These are phyloP conservation scores for Stegastes partitus DNA, from an alignment of 2,113 vertebrate genomes.

Conservation along the genomic window DNA sequence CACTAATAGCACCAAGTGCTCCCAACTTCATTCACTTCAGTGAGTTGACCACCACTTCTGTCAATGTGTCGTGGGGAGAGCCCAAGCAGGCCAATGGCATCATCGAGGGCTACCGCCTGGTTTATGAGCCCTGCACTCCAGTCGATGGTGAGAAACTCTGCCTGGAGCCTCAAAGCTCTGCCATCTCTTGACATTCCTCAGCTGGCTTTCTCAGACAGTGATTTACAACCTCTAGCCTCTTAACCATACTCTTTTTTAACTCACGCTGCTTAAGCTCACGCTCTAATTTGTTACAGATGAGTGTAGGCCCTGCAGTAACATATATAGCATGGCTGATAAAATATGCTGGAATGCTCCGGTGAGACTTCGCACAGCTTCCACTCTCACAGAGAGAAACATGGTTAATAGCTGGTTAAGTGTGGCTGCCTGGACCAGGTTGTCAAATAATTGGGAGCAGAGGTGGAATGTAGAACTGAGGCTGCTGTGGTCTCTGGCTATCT, in stretches of 20 bases:
- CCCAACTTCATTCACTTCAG: constrained; percentile 93
- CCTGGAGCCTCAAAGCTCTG: constrained; percentile 50
- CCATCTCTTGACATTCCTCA: constrained; percentile 61
- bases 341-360: constrained; percentile 49
- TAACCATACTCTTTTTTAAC: constrained; percentile 60
- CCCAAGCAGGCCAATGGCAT: constrained; percentile 93
- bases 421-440: constrained; percentile 69
- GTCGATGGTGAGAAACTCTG: constrained; percentile 92
- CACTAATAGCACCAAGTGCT: constrained; percentile 89
- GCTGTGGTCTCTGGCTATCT: constrained; percentile 58
- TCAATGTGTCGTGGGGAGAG: constrained; percentile 98
- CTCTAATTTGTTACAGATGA: constrained; percentile 77
- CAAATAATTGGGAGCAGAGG: constrained; percentile 80
- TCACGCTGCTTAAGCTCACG: constrained; percentile 60
- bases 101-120: constrained; percentile 94
- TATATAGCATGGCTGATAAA: constrained; percentile 62
- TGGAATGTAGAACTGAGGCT: constrained; percentile 61
- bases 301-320: constrained; percentile 57
- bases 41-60: constrained; percentile 97
- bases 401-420: constrained; percentile 68
- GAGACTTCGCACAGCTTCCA: constrained; percentile 62
- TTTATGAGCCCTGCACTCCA: constrained; percentile 95
- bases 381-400: constrained; percentile 56
- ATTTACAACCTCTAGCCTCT: constrained; percentile 64
- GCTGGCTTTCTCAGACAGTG: constrained; percentile 61